phyloP scores from a whole-genome alignment of 2,888 invertebrate species.

The Nomada lathburiana region DNA sequence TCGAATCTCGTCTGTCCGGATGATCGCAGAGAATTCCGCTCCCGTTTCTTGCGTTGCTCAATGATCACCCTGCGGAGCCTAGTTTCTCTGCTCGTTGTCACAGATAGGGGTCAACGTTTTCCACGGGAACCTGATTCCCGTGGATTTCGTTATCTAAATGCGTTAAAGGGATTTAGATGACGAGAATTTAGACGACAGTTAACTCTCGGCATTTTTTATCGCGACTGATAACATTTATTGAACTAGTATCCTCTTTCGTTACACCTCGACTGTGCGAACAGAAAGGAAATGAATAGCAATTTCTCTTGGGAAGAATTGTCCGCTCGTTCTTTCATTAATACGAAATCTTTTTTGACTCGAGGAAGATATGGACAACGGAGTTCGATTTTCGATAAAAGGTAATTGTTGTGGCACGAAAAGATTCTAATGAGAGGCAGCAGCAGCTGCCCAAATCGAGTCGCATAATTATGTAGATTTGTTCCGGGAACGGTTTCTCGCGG shows the following conservation, averaged over 20 bases:
- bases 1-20: neutral
- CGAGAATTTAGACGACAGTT: conserved; percentile 39
- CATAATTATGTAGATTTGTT: conserved; percentile 61
- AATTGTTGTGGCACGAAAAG: neutral
- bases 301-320: neutral
- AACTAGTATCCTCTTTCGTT: no score
- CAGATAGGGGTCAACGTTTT: conserved; percentile 21
- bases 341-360: neutral
- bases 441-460: conserved; percentile 25
- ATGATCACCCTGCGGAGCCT: conserved; percentile 33
- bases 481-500: conserved; percentile 47
- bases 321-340: neutral
- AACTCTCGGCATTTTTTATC: neutral
- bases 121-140: conserved; percentile 57
- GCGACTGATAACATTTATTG: neutral
- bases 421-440: conserved; percentile 1
- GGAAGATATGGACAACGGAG: no score
- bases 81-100: conserved; percentile 9
- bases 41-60: conserved; percentile 4
- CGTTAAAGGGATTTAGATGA: conserved; percentile 59
- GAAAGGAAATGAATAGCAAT: conserved; percentile 3
- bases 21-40: conserved; percentile 7
- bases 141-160: conserved; percentile 47
- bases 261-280: no score
- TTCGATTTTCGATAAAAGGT: neutral